Base-by-base conservation (phyloP, 37 sponge, comb jelly and placozoan genomes). In the Corticium candelabrum region DNA sequence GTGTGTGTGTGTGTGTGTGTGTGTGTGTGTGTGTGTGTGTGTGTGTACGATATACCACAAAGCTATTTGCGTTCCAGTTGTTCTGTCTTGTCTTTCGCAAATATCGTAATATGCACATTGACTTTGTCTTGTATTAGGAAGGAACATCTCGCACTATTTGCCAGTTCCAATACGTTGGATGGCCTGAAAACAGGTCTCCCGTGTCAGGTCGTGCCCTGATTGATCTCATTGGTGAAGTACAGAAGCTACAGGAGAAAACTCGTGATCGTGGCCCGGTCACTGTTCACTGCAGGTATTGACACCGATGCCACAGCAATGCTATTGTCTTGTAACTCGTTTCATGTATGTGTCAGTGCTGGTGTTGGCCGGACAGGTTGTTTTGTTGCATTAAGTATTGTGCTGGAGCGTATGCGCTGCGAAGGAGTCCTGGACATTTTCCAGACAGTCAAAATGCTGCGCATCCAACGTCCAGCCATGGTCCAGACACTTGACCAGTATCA, bases 391-490 rank as follows among this genome's bases (percentile, higher is more conserved):
- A 85, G 82, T 75, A 89, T 87, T 30, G 74, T 90, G 7, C 57
- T 96, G 84, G 91, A 93, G 79, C 57, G 94, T 38, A 81, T 91
- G 80, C 35, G 73, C 34, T 75, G 79, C 0, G 99, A 97, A 62
- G 88, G 90, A 39, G 40, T 87, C 33, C 85, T 89, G 35, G 94
- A 97, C 79, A 85, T 97, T 38, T 97, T 93, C 82, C 92, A 91
- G 69, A 91, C 99, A 41, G 88, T 93, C 56, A 94, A 91, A 76
- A 87, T 77, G 73, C 78, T 93, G 57, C 78, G 99, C 0, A 87
- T 87, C 7, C 99, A 97, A 82, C 87, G 99, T 75, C 88, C 94
- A 35, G 92, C 90, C 79, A 91, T 93, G 92, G 99, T 97, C 35
- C 92, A 90, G 81, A 97, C 92, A 39, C 74, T 89, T 78, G 90